phyloP scores from a whole-genome alignment of 2,888 invertebrate genomes.

The Ennomos fuscantarius region DNA sequence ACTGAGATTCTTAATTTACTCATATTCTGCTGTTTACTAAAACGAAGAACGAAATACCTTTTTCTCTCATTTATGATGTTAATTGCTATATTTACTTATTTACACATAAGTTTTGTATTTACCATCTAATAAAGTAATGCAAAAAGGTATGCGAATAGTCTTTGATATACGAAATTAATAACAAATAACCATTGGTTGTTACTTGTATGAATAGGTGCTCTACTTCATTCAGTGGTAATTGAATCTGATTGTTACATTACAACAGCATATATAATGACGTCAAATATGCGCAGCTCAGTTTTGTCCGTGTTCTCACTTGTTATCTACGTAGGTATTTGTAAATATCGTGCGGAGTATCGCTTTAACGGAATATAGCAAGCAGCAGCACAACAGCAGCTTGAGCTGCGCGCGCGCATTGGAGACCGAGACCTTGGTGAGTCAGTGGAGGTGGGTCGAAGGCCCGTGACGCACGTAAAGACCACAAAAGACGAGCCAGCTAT shows the following conservation, averaged over 20 bases:
- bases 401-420: conserved; percentile 20
- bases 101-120: no score
- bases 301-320: conserved; percentile 17
- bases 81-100: no score
- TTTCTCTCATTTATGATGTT: no score
- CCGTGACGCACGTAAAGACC: conserved; percentile 56
- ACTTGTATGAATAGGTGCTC: conserved; percentile 20
- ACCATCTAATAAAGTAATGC: no score
- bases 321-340: conserved; percentile 30
- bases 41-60: no score
- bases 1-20: no score
- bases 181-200: conserved; percentile 9
- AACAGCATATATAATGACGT: conserved; percentile 29
- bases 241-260: conserved; percentile 31
- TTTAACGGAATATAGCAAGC: conserved; percentile 9
- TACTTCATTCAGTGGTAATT: conserved; percentile 27
- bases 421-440: conserved; percentile 58
- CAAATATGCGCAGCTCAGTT: conserved; percentile 32
- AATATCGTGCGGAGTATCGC: conserved; percentile 20
- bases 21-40: no score
- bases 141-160: no score
- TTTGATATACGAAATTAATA: conserved; percentile 1
- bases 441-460: conserved; percentile 57
- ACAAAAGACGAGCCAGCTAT: conserved; percentile 44
- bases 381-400: conserved; percentile 1